Base-by-base conservation (phyloP, 2,888 invertebrate genomes). In the Cylloceria caligata region DNA sequence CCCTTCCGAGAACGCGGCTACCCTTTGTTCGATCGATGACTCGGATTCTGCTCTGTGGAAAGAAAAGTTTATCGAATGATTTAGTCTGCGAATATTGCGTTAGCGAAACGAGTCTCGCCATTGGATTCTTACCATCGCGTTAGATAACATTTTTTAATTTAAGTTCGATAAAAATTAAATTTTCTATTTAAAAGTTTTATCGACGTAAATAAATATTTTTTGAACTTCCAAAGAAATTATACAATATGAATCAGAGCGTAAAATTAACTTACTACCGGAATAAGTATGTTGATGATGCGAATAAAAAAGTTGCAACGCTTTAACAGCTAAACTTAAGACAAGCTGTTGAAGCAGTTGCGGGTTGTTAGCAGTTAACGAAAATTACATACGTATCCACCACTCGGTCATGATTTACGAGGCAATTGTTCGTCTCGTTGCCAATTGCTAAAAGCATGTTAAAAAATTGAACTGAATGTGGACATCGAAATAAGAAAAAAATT, bases 51-150 rank as follows among this genome's bases (percentile, higher is more conserved):
- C 42, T 39, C 60, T 47, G 4, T 1, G 55, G 34, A 76, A 65
- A 78, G 42, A 88, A 89, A 89, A 89, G 90, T 86, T 89, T 88
- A 88, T 85, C 86, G 87, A 87, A 86, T 86, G 88, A 90, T 89
- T 88, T 87, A 86, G 89, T 89, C 87, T 87, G 83, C 84, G 84
- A 24, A 24, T 60, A 78, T 80, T 76, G 13, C 42, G 13, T 13
- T 13, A 1, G 42, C 42, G 13, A 13, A 13, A 42, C 42, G 42
- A 42, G 13, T 42, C 13, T 13, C 47, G 19, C 5, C 19, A 47
- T 4, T 47, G 4, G 5, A 47, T 47, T 47, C 19, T 13, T 42
- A 9, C 11, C 13, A 42, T 11, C 11, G 6, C 42, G 42, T 5
- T 42, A 42, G 13, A 3, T 42, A 2, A 2, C 2, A 47, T 16